Evolutionary conservation across 2,888 invertebrate species (phyloP).

Genomic region (Drosophila mimica): DNA sequence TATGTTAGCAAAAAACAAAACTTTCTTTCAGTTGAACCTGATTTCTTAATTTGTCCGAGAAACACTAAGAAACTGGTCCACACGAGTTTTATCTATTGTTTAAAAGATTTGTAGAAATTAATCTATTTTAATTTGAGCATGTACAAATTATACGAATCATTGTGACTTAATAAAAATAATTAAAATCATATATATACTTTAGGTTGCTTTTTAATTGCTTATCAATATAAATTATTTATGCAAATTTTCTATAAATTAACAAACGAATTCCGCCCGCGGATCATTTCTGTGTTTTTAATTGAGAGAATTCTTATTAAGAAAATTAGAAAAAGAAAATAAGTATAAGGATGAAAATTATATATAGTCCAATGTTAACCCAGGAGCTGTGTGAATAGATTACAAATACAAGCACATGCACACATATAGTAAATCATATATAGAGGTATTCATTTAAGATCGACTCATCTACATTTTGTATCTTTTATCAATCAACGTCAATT

Average conservation of each 20-base stretch:
- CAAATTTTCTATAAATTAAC: conserved; percentile 8
- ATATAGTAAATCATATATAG: conserved; percentile 14
- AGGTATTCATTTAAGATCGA: conserved; percentile 48
- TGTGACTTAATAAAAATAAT: background rate
- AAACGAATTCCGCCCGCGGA: conserved; percentile 66
- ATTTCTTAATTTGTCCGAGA: background rate
- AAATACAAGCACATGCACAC: conserved; percentile 28
- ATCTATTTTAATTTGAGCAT: conserved; percentile 17
- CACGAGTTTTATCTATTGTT: background rate
- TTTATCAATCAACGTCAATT: conserved; percentile 59
- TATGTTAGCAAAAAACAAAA: conserved; percentile 2
- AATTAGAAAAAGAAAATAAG: background rate
- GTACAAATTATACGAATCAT: background rate
- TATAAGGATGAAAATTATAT: background rate
- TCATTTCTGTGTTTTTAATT: conserved; percentile 12
- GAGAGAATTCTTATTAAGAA: background rate
- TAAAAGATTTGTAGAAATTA: background rate
- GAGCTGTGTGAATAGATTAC: conserved; percentile 22
- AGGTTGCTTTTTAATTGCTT: background rate
- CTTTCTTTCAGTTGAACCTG: background rate
- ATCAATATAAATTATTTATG: conserved; percentile 1
- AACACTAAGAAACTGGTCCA: background rate
- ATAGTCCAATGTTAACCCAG: background rate
- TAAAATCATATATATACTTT: background rate
- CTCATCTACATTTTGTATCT: conserved; percentile 31